Conservation (phyloP, 2,113 vertebrate genomes). For the Orthonyx spaldingii region DNA sequence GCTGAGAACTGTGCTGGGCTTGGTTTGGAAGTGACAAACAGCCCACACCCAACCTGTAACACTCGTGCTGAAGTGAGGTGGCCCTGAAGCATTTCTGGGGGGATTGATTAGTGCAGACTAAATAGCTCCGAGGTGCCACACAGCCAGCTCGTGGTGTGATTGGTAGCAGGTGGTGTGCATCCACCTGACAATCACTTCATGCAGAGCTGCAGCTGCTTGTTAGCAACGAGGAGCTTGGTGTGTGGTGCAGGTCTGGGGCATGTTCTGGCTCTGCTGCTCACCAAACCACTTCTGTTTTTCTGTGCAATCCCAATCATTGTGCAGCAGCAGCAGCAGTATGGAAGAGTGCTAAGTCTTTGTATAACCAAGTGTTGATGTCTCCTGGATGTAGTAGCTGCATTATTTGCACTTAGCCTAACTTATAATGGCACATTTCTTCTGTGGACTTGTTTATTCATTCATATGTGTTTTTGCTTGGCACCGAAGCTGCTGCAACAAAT, state of each 20-base stretch:
- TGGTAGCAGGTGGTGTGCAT: no score
- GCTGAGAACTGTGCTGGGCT: neutral
- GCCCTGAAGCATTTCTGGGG: neutral
- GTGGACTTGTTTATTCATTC: neutral
- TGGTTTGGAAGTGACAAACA: neutral
- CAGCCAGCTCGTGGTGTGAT: neutral
- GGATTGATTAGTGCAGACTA: neutral
- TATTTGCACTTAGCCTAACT: neutral
- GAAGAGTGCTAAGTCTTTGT: neutral
- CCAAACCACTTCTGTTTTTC: neutral
- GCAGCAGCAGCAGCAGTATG: no score
- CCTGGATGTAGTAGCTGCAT: neutral
- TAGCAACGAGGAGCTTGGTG: no score
- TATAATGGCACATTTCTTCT: neutral
- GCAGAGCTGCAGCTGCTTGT: neutral
- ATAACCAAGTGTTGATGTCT: neutral
- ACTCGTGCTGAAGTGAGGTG: neutral
- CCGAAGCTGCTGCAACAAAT: neutral
- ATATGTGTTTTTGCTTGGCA: neutral
- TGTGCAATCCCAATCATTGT: fast-evolving
- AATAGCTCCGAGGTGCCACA: neutral
- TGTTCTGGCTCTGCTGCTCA: neutral
- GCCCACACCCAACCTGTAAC: fast-evolving
- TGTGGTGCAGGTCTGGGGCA: neutral
- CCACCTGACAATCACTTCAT: neutral